These are phyloP conservation scores for Pteropus alecto DNA, from an alignment of 2,113 vertebrate genomes.

Conservation along the genomic window DNA sequence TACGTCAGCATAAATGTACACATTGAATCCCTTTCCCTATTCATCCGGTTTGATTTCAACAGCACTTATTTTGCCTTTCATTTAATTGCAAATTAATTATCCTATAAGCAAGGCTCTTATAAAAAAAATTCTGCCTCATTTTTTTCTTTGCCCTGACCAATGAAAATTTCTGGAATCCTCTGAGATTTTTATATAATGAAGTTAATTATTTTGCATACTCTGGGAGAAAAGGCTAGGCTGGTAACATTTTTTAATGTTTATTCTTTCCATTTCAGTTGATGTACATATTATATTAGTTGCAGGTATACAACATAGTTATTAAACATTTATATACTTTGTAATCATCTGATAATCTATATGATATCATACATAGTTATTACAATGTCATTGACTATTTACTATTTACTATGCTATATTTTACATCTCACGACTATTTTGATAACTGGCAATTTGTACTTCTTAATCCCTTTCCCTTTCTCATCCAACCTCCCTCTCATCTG, in stretches of 20 bases:
- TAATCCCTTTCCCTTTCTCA: neutral
- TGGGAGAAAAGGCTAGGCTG: neutral
- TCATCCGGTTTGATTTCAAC: neutral
- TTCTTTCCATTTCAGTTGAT: neutral
- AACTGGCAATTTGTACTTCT: neutral
- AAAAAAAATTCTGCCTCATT: neutral
- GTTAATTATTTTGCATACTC: slow-evolving; percentile 49
- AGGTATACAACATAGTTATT: neutral
- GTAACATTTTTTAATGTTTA: neutral
- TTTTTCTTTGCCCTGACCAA: neutral
- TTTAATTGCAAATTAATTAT: slow-evolving; percentile 44
- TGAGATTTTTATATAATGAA: slow-evolving; percentile 24
- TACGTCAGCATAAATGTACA: neutral
- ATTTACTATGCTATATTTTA: neutral
- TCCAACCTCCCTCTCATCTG: neutral
- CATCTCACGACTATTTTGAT: neutral
- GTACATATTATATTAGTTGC: neutral
- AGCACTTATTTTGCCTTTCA: neutral
- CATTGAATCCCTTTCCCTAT: neutral
- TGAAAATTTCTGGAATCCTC: neutral
- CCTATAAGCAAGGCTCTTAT: neutral
- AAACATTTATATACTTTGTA: neutral
- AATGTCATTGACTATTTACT: too few species aligned
- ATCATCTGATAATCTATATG: neutral
- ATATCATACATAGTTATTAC: neutral